A percentile compares a stretch with the other conserved stretches of the same genome.
Evolutionary conservation across 2,113 vertebrate genomes (phyloP).

Genomic region (Heterotilapia buettikoferi): DNA sequence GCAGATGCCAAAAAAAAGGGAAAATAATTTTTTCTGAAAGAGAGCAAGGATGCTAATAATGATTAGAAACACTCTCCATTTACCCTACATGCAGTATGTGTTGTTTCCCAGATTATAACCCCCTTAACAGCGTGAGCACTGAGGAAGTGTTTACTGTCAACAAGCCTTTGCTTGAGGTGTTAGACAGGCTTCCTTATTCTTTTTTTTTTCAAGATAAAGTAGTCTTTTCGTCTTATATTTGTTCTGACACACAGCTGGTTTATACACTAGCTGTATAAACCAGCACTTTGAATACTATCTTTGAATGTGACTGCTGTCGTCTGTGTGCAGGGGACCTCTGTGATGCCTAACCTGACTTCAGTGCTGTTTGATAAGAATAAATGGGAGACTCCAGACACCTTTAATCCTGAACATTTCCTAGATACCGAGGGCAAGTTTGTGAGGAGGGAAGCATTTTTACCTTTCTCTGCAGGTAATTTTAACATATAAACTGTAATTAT

Average conservation of each 20-base stretch:
- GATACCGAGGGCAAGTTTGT: constrained; percentile 77
- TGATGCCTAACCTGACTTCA: constrained; percentile 76
- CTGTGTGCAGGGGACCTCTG: constrained; percentile 9
- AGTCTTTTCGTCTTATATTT: background rate
- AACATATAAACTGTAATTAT: background rate
- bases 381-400: constrained; percentile 78
- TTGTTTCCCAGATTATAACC: background rate
- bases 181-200: background rate
- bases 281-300: background rate
- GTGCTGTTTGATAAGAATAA: constrained; percentile 77
- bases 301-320: background rate
- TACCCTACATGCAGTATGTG: background rate
- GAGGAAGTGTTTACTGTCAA: background rate
- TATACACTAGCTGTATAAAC: background rate
- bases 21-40: background rate
- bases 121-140: background rate
- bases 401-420: constrained; percentile 84
- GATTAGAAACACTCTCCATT: too few relatives aligned
- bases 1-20: background rate
- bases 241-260: background rate
- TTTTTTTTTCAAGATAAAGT: background rate
- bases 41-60: background rate
- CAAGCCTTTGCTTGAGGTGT: background rate
- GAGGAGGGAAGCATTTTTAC: constrained; percentile 75
- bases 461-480: constrained; percentile 80